These are phyloP conservation scores for Alectura lathami DNA, from an alignment of 2,113 vertebrate species.

Conservation along the genomic window DNA sequence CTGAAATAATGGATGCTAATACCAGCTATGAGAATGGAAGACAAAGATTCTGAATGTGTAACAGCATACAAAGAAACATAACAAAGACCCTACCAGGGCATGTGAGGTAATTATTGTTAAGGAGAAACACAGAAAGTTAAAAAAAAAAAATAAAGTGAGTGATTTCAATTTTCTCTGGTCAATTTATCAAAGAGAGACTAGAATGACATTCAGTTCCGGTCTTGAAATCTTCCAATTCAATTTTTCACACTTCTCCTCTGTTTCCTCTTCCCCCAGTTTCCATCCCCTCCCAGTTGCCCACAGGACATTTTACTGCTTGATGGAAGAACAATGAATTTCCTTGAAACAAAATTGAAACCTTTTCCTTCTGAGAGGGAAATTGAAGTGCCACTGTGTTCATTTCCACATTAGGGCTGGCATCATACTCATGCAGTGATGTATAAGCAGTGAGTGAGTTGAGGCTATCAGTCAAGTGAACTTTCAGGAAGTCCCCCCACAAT, in stretches of 20 bases:
- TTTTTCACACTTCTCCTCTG: not conserved
- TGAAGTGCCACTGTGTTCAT: not conserved
- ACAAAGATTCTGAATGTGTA: not conserved
- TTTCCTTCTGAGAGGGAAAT: not conserved
- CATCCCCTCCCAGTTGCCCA: not conserved
- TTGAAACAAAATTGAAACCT: not conserved
- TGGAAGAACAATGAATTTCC: not conserved
- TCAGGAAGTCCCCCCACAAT: not conserved
- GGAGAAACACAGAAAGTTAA: not conserved
- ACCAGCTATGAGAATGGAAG: not conserved
- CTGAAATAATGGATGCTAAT: not conserved
- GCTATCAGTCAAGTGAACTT: not conserved
- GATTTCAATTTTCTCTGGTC: not conserved
- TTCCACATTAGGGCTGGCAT: not conserved
- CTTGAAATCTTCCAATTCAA: not conserved
- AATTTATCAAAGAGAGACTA: not conserved
- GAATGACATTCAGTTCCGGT: not conserved
- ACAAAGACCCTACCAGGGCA: not conserved
- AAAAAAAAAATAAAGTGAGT: not conserved
- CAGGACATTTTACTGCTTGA: not conserved
- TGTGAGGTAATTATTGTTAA: not conserved
- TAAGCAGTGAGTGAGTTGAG: not conserved
- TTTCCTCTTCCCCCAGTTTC: not conserved
- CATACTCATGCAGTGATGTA: not conserved
- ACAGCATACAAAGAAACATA: not conserved